phyloP scores from a whole-genome alignment of 2,797 vertebrate genomes.

The Apogon hyalosoma region DNA sequence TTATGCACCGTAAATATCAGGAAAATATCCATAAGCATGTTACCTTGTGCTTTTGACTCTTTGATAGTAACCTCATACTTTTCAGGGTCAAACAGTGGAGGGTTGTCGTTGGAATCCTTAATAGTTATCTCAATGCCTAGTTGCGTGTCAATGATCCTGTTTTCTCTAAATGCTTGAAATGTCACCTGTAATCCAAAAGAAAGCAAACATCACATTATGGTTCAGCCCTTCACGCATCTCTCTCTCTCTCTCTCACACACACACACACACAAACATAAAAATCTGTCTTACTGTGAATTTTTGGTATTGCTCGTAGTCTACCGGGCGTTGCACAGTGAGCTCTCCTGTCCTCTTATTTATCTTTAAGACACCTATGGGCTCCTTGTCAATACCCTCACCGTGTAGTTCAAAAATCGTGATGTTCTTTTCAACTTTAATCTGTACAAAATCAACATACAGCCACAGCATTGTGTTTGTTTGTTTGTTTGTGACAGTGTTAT shows the following conservation, averaged over 20 bases:
- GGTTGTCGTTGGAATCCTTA: conserved; percentile 78
- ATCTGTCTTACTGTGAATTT: conserved; percentile 54
- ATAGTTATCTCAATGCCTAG: conserved; percentile 76
- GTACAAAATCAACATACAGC: conserved; percentile 22
- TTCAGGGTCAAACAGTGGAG: conserved; percentile 56
- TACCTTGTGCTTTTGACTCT: conserved; percentile 79
- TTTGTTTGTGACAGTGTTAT: not conserved
- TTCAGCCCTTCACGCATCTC: too few relatives aligned
- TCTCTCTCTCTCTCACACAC: not conserved
- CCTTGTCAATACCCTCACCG: conserved; percentile 69
- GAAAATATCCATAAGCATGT: not conserved
- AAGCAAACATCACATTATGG: not conserved
- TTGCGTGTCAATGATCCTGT: conserved; percentile 28
- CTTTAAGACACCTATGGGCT: conserved; percentile 57
- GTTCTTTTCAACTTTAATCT: conserved; percentile 56
- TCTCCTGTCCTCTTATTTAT: conserved; percentile 54
- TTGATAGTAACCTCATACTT: conserved; percentile 40
- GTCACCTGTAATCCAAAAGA: conserved; percentile 56
- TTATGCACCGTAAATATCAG: not conserved
- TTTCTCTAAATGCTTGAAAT: conserved; percentile 53
- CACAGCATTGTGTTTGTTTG: not conserved
- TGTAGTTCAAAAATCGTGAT: conserved; percentile 25
- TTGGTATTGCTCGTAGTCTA: conserved; percentile 68
- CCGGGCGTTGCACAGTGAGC: conserved; percentile 46
- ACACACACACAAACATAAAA: not conserved